phyloP scores from a whole-genome alignment of 2,113 vertebrate species.

The Chaenocephalus aceratus region DNA sequence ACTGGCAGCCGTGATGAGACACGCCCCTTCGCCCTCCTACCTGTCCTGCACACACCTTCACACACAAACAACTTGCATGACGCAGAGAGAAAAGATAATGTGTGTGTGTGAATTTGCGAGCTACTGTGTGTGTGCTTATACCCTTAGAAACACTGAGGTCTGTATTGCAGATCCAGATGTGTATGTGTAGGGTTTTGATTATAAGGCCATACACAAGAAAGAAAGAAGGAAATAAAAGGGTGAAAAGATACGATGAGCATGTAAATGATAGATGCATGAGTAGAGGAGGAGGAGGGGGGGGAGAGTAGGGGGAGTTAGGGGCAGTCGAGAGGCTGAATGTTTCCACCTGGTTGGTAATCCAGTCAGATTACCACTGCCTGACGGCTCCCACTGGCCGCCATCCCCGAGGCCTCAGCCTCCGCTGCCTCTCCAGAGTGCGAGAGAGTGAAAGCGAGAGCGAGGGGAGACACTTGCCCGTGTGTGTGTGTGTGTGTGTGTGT shows the following conservation, averaged over 20 bases:
- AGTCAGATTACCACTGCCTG: constrained; percentile 85
- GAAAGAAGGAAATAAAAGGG: background rate
- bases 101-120: background rate
- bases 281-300: constrained; percentile 7
- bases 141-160: constrained; percentile 19
- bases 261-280: constrained; percentile 49
- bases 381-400: constrained; percentile 78
- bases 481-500: constrained; percentile 6
- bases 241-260: constrained; percentile 21
- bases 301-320: constrained; percentile 34
- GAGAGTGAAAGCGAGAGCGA: constrained; percentile 65
- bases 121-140: constrained; percentile 29
- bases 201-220: background rate
- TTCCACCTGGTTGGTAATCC: constrained; percentile 88
- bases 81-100: constrained; percentile 9
- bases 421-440: constrained; percentile 69
- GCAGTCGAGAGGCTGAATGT: constrained; percentile 75
- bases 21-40: constrained; percentile 46
- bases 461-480: constrained; percentile 35
- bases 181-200: constrained; percentile 16
- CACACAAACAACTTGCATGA: constrained; percentile 31
- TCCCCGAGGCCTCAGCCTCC: constrained; percentile 73
- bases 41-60: constrained; percentile 35
- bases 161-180: background rate
- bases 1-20: constrained; percentile 45